Conservation (phyloP, 2,797 vertebrate genomes). For the Characodon lateralis region DNA sequence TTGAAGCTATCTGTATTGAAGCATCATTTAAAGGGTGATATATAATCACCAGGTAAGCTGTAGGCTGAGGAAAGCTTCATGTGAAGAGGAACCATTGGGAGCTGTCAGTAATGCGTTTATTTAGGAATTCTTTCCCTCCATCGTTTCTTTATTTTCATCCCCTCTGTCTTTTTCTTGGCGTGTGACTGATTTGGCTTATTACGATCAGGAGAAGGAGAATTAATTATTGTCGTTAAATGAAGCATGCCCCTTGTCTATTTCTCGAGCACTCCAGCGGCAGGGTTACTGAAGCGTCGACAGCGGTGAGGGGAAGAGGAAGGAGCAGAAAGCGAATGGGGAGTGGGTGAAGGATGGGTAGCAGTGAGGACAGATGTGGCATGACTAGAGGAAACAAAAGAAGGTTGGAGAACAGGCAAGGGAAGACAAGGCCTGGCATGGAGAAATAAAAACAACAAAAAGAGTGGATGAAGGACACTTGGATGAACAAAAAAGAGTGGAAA, state of each 20-base stretch:
- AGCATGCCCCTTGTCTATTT: slow-evolving; percentile 53
- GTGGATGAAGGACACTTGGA: slow-evolving; percentile 16
- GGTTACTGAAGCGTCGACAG: slow-evolving; percentile 68
- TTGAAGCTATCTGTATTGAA: slow-evolving; percentile 13
- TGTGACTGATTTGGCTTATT: slow-evolving; percentile 81
- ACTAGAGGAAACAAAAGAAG: slow-evolving; percentile 8
- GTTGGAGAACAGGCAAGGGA: slow-evolving; percentile 2
- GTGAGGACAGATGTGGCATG: slow-evolving; percentile 18
- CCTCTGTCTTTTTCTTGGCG: slow-evolving; percentile 30
- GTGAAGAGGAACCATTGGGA: slow-evolving; percentile 45
- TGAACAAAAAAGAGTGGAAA: slow-evolving; percentile 27
- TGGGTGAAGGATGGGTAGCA: background rate
- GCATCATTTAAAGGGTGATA: slow-evolving; percentile 23
- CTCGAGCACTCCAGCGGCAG: slow-evolving; percentile 43
- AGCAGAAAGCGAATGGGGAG: slow-evolving; percentile 16
- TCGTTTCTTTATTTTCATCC: slow-evolving; percentile 30
- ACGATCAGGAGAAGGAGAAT: slow-evolving; percentile 74
- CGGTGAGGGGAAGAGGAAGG: slow-evolving; percentile 41
- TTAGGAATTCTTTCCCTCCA: slow-evolving; percentile 52
- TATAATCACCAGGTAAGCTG: slow-evolving; percentile 36
- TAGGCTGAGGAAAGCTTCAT: slow-evolving; percentile 30
- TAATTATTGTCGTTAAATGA: slow-evolving; percentile 82
- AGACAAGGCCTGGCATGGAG: background rate
- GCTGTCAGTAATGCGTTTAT: slow-evolving; percentile 58
- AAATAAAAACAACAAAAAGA: slow-evolving; percentile 15